These are phyloP conservation scores for Paratrypauchen microcephalus DNA, from an alignment of 2,797 vertebrate genomes.

Conservation along the genomic window DNA sequence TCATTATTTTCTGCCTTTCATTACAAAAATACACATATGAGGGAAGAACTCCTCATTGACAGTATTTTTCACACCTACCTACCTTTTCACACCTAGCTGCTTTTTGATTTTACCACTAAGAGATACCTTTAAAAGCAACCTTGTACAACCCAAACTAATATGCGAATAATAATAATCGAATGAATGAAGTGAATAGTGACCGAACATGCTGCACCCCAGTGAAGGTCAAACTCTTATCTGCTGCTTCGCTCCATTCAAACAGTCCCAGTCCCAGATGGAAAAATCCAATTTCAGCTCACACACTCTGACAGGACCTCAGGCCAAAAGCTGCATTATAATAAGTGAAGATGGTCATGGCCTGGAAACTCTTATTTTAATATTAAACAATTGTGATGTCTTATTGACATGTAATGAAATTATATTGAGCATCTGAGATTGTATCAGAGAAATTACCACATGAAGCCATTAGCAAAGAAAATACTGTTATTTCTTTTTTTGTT, in stretches of 20 bases:
- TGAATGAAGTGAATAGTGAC: neutral
- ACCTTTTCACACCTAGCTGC: no score
- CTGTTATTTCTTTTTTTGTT: no score
- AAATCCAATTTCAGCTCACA: slow-evolving; percentile 11
- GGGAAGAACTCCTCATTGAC: neutral
- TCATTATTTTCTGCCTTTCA: neutral
- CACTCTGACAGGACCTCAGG: neutral
- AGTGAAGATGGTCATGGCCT: neutral
- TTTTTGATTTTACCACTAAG: neutral
- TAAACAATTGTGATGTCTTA: neutral
- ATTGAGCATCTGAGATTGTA: neutral
- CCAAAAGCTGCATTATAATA: neutral
- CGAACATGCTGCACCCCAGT: slow-evolving; percentile 1
- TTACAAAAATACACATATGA: neutral
- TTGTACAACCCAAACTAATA: neutral
- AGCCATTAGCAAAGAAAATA: no score
- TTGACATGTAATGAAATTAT: neutral
- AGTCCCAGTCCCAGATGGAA: slow-evolving; percentile 8
- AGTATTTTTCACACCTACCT: neutral
- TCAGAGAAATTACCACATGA: no score
- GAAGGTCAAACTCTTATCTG: slow-evolving; percentile 21
- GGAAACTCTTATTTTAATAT: neutral
- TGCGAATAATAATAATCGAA: slow-evolving; percentile 12
- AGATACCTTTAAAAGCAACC: neutral
- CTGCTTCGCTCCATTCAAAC: slow-evolving; percentile 11